Evolutionary conservation across 2,888 invertebrate genomes (phyloP), one percentile per base, ranked within the genome.

Genomic region (Eulithis prunata): DNA sequence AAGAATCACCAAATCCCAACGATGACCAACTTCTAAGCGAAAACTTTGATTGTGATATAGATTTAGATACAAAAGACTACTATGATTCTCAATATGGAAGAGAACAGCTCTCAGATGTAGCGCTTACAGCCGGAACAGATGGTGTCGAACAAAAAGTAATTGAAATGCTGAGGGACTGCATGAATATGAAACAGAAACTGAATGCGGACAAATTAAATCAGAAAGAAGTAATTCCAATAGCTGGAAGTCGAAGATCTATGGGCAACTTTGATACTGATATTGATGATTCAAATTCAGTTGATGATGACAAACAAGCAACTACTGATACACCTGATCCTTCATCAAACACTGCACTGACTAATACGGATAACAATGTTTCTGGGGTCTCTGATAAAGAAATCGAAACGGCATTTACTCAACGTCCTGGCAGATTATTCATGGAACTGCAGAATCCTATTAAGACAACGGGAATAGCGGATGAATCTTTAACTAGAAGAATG

Each of bases 361-460:
- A 38, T 5, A 57, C 45, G 7, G 21, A 46, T 45, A 8, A 12
- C 13, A 47, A 28, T 51, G 41, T 28, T 12, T 7, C 60, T 7
- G 49, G 4, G n/a, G 21, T 55, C 13, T 6, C 55, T 46, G 55
- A 45, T 36, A 60, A 13, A 36, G 14, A 3, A n/a, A 5, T 32
- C 36, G n/a, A 45, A 51, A 14, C 32, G 7, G 2, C 57, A 45
- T 11, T 58, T 32, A 51, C 52, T 57, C 14, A 52, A 28, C 45
- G 21, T 12, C 56, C 66, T 13, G 47, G 60, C 3, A 63, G 52
- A 63, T 21, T 66, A 12, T 63, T 55, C 2, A 57, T 59, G 51
- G 63, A 62, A 38, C 53, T 77, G 28, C 56, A 60, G 6, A 78
- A 84, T 57, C 85, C 86, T 53, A 75, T 79, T 7, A 77, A 68